Percentiles rank a stretch among this genome's conserved stretches.
These are phyloP conservation scores for Streptopelia turtur DNA, from an alignment of 2,797 vertebrate species.

Conservation along the genomic window DNA sequence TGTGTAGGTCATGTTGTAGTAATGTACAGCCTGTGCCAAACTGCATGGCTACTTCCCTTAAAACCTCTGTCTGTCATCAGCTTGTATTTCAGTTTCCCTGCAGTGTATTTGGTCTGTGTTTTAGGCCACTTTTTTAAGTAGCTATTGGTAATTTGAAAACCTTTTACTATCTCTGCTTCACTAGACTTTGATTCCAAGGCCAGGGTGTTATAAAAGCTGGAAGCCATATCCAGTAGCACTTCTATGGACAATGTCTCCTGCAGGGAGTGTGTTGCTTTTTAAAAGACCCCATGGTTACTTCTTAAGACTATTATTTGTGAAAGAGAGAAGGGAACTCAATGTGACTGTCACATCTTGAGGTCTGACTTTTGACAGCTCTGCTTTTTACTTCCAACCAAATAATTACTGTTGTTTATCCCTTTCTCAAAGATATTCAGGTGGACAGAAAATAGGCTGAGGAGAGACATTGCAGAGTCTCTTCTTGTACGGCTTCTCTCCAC, in stretches of 20 bases:
- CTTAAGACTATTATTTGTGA: neutral
- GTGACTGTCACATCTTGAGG: neutral
- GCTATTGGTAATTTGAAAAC: neutral
- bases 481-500: neutral
- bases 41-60: neutral
- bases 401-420: neutral
- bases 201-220: neutral
- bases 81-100: neutral
- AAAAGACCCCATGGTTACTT: neutral
- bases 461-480: neutral
- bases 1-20: neutral
- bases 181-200: neutral
- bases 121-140: neutral
- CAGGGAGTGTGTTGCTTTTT: neutral
- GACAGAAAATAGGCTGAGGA: neutral
- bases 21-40: neutral
- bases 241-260: neutral
- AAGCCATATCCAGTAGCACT: neutral
- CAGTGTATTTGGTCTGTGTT: neutral
- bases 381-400: neutral
- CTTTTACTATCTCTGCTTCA: neutral
- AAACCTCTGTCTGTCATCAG: neutral
- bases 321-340: neutral
- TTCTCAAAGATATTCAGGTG: neutral
- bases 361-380: neutral